Conservation (phyloP, 2,113 vertebrate species). For the Dasyurus viverrinus region DNA sequence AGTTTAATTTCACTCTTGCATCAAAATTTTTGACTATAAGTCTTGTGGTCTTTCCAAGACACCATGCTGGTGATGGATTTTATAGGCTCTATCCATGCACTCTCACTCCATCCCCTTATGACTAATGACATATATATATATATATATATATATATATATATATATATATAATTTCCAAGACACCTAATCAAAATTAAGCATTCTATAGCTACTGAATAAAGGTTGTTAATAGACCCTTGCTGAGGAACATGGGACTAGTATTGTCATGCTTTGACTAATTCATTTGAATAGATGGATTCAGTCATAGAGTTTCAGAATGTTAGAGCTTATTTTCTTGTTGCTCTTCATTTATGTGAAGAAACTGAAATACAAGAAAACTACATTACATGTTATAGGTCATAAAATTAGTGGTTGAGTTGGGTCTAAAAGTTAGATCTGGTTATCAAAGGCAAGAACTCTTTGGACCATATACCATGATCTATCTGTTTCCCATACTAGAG, state of each 20-base stretch:
- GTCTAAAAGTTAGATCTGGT: background rate
- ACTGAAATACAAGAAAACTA: background rate
- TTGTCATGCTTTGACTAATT: background rate
- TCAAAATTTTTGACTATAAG: background rate
- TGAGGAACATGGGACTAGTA: background rate
- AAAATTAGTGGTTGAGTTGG: background rate
- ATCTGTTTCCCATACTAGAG: background rate
- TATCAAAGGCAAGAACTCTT: background rate
- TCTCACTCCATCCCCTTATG: background rate
- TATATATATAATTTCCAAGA: too few species aligned
- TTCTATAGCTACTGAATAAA: background rate
- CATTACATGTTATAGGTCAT: background rate
- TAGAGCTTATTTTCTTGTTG: background rate
- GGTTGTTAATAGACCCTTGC: background rate
- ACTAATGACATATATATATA: background rate
- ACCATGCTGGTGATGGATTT: background rate
- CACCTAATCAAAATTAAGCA: background rate
- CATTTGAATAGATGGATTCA: background rate
- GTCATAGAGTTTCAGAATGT: background rate
- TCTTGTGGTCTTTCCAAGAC: background rate
- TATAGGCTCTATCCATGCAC: background rate
- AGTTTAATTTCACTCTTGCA: background rate
- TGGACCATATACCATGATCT: background rate
- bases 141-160: too few species aligned
- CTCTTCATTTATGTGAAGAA: background rate